Base-by-base conservation (phyloP, 2,797 vertebrate species). In the Anguilla megastoma region DNA sequence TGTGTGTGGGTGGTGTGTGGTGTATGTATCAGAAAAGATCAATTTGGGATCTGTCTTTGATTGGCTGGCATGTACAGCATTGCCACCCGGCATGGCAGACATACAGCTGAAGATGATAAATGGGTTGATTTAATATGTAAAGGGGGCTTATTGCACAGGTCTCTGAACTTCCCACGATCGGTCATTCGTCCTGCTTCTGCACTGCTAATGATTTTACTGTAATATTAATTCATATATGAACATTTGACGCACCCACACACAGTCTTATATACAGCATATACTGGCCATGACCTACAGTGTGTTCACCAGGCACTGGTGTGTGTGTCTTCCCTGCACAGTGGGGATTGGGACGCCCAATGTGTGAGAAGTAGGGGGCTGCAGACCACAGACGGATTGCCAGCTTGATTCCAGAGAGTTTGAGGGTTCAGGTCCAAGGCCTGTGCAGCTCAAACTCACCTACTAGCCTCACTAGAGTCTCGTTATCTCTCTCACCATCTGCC, bases 401-500 rank as follows among this genome's bases (percentile, higher is more conserved):
- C 90, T 88, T 92, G 91, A 92, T 88, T 90, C 89, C 90, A 86
- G 86, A 90, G 90, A 89, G 60, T 86, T 33, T 80, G 56, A 83
- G 87, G 86, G 85, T 88, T 88, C 79, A 84, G 90, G 87, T 90
- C 89, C 84, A 58, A 91, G 87, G 66, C 89, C 90, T 87, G 74
- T 84, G 85, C 86, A 85, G 88, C 89, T 87, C 90, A 88, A 90
- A 90, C 89, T 87, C 90, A 86, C 89, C 90, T 82, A 82, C 41
- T 74, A 90, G 90, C 87, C 87, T 88, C 88, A 56, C 88, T 56
- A 87, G 87, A 89, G 90, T 90, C 86, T 69, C 85, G 54, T 86
- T 50, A 82, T 85, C 89, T 91, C 89, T 90, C 90, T 85, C 87
- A 86, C 92, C 93, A 93, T 93, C 93, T 93, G 92, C 86, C 89